These are phyloP conservation scores for Corbicula japonica DNA, from an alignment of 2,888 invertebrate species.

Conservation along the genomic window DNA sequence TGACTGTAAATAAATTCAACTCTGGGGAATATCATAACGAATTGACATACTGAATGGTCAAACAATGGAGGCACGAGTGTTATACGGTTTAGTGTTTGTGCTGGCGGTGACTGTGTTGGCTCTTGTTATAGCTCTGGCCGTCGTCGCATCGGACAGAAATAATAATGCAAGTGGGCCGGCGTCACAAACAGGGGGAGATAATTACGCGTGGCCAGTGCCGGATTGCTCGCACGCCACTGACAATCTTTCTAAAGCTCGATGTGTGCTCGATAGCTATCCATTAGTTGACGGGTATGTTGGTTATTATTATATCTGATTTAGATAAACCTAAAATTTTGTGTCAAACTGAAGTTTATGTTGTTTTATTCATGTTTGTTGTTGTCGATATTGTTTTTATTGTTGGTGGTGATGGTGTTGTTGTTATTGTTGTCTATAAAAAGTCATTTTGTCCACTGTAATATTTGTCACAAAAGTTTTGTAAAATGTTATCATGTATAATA, in stretches of 20 bases:
- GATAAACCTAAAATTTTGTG: too few relatives aligned
- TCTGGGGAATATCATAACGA: too few relatives aligned
- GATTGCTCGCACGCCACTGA: constrained; percentile 20
- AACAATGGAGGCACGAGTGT: constrained; percentile 34
- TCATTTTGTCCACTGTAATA: too few relatives aligned
- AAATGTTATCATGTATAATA: too few relatives aligned
- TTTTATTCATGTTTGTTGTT: too few relatives aligned
- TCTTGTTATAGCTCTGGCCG: constrained; percentile 50
- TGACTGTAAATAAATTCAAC: too few relatives aligned
- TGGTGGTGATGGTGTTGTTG: too few relatives aligned
- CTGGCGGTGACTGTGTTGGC: constrained; percentile 39
- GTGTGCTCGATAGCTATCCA: constrained; percentile 73
- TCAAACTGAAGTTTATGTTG: too few relatives aligned
- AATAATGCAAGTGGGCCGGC: background rate
- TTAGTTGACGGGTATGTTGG: constrained; percentile 76
- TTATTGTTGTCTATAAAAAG: too few relatives aligned
- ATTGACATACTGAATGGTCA: too few relatives aligned
- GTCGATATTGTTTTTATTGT: too few relatives aligned
- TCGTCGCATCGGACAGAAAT: constrained; percentile 9
- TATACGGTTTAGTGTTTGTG: constrained; percentile 24
- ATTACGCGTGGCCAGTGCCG: background rate
- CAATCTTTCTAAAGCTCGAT: constrained; percentile 65
- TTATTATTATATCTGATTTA: constrained; percentile 5
- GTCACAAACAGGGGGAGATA: background rate
- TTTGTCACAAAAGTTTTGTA: too few relatives aligned